Conservation (phyloP, 2,113 vertebrate genomes). For the Diglossa brunneiventris region DNA sequence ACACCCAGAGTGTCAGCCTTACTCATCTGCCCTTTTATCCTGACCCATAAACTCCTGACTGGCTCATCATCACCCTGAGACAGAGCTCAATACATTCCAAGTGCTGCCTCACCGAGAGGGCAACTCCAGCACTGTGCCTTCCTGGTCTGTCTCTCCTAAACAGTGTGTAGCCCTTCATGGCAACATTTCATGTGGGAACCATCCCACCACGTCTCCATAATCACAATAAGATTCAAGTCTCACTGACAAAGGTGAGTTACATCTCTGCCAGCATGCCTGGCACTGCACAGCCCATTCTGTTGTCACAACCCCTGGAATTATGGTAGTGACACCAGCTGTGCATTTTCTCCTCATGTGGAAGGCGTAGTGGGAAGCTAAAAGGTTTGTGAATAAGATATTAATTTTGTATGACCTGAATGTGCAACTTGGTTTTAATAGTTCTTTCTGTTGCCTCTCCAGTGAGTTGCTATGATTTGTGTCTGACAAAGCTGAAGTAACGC, state of each 20-base stretch:
- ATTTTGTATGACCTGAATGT: neutral
- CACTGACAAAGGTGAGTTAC: neutral
- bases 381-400: neutral
- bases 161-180: neutral
- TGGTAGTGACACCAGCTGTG: neutral
- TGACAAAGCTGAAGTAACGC: neutral
- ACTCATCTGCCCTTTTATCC: neutral
- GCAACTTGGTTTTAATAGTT: neutral
- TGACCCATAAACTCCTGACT: neutral
- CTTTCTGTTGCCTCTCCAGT: fast-evolving
- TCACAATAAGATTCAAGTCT: neutral
- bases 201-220: neutral
- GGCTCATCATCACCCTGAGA: neutral
- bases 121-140: fast-evolving
- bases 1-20: neutral
- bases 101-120: neutral
- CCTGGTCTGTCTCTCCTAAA: neutral
- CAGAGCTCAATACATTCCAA: neutral
- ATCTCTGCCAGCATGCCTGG: neutral
- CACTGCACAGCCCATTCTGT: fast-evolving
- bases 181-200: neutral
- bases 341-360: neutral
- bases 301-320: neutral
- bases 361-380: neutral
- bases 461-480: neutral